Evolutionary conservation across 1,140 invertebrate genomes (phyloP).

Genomic region (Pseudomyrmex pallidus): DNA sequence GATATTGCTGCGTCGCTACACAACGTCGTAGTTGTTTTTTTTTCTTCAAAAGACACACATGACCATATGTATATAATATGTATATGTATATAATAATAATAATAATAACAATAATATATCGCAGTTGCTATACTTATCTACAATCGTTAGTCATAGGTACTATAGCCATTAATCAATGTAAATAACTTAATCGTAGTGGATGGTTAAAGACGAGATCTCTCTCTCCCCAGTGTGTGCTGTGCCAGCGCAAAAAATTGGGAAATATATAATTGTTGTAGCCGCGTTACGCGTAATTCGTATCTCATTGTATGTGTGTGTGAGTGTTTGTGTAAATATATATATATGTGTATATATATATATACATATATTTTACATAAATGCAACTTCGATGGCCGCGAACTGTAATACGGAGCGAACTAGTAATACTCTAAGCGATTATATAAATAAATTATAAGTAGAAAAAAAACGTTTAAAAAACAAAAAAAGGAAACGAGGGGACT

Average conservation of each 20-base stretch:
- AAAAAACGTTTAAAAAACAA: not conserved
- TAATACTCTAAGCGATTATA: not conserved
- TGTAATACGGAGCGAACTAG: not conserved
- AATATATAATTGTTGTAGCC: constrained; percentile 25
- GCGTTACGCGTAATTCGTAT: not conserved
- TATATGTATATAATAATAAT: not conserved
- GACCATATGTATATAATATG: no score
- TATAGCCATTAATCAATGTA: constrained; percentile 52
- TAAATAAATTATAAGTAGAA: not conserved
- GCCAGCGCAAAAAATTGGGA: constrained; percentile 7
- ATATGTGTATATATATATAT: not conserved
- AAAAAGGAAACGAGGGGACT: not conserved
- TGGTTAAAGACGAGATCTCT: constrained; percentile 36
- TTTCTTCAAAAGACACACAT: not conserved
- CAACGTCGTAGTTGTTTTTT: not conserved
- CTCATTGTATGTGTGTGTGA: no score
- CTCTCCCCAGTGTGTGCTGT: not conserved
- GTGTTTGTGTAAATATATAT: no score
- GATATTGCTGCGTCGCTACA: constrained; percentile 29
- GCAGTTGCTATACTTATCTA: constrained; percentile 38
- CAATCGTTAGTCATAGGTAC: constrained; percentile 18
- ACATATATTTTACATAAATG: constrained; percentile 1
- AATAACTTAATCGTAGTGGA: constrained; percentile 57
- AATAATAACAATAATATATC: not conserved
- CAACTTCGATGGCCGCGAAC: not conserved